A percentile compares a stretch with the other conserved stretches of the same genome.
Evolutionary conservation across 2,797 vertebrate genomes (phyloP).

Genomic region (Austrolebias charrua): DNA sequence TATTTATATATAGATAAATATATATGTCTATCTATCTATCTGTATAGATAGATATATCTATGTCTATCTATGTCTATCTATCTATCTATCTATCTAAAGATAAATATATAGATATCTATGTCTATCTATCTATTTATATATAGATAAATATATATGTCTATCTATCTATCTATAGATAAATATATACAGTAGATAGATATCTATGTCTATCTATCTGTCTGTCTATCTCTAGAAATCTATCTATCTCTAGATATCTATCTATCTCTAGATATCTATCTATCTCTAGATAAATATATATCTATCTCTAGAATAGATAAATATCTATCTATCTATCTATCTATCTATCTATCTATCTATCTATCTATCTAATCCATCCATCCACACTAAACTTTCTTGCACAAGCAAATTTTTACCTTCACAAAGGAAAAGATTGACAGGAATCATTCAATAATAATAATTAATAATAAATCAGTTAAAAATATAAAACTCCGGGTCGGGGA

Average conservation of each 20-base stretch:
- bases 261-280: constrained; percentile 1
- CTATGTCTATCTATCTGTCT: constrained; percentile 1
- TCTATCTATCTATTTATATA: background rate
- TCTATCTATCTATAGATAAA: background rate
- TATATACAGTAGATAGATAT: too few relatives aligned
- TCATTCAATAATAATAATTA: too few relatives aligned
- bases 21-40: background rate
- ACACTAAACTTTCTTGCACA: too few relatives aligned
- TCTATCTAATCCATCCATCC: too few relatives aligned
- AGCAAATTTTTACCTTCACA: too few relatives aligned
- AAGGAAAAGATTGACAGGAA: too few relatives aligned
- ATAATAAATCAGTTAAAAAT: too few relatives aligned
- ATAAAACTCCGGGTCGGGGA: too few relatives aligned
- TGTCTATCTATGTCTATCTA: constrained; percentile 2
- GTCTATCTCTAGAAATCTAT: constrained; percentile 2
- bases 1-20: background rate
- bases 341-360: constrained; percentile 4
- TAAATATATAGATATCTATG: too few relatives aligned
- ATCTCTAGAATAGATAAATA: too few relatives aligned
- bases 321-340: background rate
- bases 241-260: background rate
- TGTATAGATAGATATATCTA: too few relatives aligned
- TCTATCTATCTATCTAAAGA: background rate
- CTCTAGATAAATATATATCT: constrained; percentile 3
- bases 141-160: too few relatives aligned